These are phyloP conservation scores for Melopsittacus undulatus DNA, from an alignment of 2,797 vertebrate species.

Conservation along the genomic window DNA sequence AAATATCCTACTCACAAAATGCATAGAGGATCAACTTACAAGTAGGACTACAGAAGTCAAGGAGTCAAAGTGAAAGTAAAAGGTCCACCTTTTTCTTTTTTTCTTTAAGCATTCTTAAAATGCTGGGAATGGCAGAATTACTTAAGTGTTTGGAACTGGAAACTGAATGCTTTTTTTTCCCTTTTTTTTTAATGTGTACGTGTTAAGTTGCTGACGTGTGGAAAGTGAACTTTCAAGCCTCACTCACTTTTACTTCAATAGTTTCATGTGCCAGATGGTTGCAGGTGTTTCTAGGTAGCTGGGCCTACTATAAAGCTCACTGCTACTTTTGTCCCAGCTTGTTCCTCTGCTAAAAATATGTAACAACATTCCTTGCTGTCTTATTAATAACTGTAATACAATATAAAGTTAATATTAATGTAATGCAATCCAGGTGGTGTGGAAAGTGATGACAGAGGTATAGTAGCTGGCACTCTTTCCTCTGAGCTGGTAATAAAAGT, in stretches of 20 bases:
- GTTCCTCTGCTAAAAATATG: constrained; percentile 39
- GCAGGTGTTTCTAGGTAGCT: constrained; percentile 37
- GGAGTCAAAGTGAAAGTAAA: background rate
- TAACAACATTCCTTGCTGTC: constrained; percentile 39
- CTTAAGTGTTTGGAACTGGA: background rate
- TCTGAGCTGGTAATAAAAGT: background rate
- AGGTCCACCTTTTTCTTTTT: background rate
- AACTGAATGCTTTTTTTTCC: background rate
- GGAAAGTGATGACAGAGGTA: constrained; percentile 23
- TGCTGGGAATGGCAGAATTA: background rate
- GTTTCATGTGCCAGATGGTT: background rate
- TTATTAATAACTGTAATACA: constrained; percentile 52
- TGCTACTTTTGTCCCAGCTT: constrained; percentile 14
- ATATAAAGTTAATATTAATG: constrained; percentile 39
- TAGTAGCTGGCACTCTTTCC: background rate
- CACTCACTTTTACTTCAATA: background rate
- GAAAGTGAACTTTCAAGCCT: background rate
- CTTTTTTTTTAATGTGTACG: background rate
- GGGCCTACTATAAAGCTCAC: background rate
- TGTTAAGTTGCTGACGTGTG: constrained; percentile 13
- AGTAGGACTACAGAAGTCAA: background rate
- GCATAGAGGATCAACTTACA: background rate
- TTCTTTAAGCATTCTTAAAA: background rate
- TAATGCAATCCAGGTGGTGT: constrained; percentile 32
- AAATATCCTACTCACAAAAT: background rate